These are phyloP conservation scores for Cotesia chilonis DNA, from an alignment of 1,140 invertebrate species.

Conservation along the genomic window DNA sequence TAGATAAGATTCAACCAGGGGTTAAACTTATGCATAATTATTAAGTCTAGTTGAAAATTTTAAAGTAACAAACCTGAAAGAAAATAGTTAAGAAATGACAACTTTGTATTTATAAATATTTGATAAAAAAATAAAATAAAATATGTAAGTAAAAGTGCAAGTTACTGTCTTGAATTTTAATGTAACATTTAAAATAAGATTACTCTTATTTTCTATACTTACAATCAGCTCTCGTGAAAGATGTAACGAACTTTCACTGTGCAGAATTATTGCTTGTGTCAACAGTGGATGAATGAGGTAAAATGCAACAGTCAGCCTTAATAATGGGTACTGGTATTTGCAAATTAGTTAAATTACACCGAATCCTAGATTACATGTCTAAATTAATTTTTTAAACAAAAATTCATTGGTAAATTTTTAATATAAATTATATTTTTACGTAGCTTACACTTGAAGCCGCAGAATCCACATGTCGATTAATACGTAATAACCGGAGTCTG, in stretches of 20 bases:
- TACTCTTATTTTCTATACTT: constrained; percentile 27
- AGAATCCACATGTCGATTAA: constrained; percentile 66
- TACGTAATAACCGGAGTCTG: constrained; percentile 64
- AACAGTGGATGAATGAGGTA: constrained; percentile 68
- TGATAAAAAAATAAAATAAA: too few species aligned
- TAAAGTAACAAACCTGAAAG: too few species aligned
- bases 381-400: constrained; percentile 10
- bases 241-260: constrained; percentile 51
- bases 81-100: too few species aligned
- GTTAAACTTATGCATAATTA: too few species aligned
- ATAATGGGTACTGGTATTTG: constrained; percentile 67
- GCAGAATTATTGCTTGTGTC: constrained; percentile 46
- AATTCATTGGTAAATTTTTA: constrained; percentile 11
- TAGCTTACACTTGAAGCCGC: too few species aligned
- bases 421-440: too few species aligned
- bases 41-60: too few species aligned
- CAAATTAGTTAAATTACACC: constrained; percentile 68
- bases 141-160: too few species aligned
- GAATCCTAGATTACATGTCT: constrained; percentile 53
- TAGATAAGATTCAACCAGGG: too few species aligned
- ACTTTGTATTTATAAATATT: too few species aligned
- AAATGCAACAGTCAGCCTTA: constrained; percentile 66
- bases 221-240: constrained; percentile 52
- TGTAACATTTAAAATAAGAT: constrained; percentile 9
- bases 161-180: neutral